These are phyloP conservation scores for Quiscalus mexicanus DNA, from an alignment of 2,113 vertebrate genomes.

Conservation along the genomic window DNA sequence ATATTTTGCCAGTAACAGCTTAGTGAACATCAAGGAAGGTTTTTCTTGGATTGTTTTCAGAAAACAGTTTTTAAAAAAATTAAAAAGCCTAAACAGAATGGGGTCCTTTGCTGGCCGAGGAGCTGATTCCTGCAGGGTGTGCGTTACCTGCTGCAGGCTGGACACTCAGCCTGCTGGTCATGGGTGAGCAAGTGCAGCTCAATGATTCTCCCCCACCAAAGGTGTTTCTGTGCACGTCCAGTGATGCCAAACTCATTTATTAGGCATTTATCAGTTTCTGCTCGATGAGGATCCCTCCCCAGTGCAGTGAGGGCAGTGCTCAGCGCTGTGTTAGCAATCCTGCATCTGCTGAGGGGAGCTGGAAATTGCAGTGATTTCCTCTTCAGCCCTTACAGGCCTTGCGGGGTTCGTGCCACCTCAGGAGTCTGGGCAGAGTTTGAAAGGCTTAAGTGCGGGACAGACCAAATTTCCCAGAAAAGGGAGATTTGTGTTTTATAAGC, in stretches of 20 bases:
- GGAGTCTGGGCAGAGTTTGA: slow-evolving; percentile 21
- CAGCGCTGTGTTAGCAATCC: accelerated
- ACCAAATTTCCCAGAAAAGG: slow-evolving; percentile 39
- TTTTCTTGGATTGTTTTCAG: slow-evolving; percentile 51
- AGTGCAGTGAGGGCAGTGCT: accelerated
- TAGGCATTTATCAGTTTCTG: background rate
- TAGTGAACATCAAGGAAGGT: background rate
- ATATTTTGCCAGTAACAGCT: slow-evolving; percentile 7
- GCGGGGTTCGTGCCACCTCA: slow-evolving; percentile 20
- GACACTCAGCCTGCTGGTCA: background rate
- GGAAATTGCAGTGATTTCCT: slow-evolving; percentile 30
- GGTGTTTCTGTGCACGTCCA: accelerated
- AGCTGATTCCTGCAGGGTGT: background rate
- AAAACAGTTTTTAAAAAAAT: background rate
- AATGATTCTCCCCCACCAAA: accelerated
- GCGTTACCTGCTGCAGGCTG: background rate
- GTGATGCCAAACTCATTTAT: background rate
- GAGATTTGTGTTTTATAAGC: slow-evolving; percentile 55
- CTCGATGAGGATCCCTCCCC: accelerated
- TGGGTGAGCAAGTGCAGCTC: background rate
- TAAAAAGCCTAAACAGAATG: background rate
- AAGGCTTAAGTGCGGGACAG: slow-evolving; percentile 13
- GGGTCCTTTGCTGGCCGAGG: background rate
- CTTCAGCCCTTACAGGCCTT: background rate
- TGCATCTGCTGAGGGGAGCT: background rate